Percentiles rank a stretch among this genome's conserved stretches.
Evolutionary conservation across 2,888 invertebrate species (phyloP).

Genomic region (Stenolophus ochropezus): DNA sequence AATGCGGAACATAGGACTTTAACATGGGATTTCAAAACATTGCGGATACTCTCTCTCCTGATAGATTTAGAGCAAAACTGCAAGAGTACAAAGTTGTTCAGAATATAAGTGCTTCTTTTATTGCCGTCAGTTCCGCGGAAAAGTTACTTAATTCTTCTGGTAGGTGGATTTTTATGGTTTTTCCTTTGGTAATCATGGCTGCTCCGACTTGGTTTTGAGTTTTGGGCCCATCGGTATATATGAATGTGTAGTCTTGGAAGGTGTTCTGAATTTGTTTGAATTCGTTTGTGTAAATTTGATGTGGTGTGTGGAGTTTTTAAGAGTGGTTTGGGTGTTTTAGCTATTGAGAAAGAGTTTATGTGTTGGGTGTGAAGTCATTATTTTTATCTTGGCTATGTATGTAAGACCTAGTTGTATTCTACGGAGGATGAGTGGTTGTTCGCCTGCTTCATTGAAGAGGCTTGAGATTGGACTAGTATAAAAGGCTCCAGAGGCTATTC

Average conservation of each 20-base stretch:
- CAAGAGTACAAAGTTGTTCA: too few relatives aligned
- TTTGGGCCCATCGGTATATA: slow-evolving; percentile 20
- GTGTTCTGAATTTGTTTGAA: background rate
- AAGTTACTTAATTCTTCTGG: background rate
- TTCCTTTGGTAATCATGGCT: background rate
- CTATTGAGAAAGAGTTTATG: background rate
- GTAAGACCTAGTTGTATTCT: background rate
- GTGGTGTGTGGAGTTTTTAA: slow-evolving; percentile 13
- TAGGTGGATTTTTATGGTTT: background rate
- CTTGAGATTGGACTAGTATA: slow-evolving; percentile 10
- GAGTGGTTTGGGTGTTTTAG: background rate
- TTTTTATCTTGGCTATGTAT: background rate
- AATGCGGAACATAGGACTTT: too few relatives aligned
- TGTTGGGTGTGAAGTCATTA: background rate
- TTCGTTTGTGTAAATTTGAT: background rate
- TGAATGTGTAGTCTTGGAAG: background rate
- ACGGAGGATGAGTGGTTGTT: slow-evolving; percentile 8
- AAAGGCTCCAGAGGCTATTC: slow-evolving; percentile 43
- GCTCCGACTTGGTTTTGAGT: background rate
- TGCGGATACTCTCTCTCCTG: too few relatives aligned
- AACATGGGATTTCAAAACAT: too few relatives aligned
- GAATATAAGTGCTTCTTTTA: background rate
- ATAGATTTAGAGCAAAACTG: too few relatives aligned
- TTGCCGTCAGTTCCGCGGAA: background rate
- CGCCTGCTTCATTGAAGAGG: slow-evolving; percentile 10